Evolutionary conservation across 1,140 invertebrate species (phyloP), one percentile per base, ranked within the genome.

Genomic region (Paralvinella palmiformis): DNA sequence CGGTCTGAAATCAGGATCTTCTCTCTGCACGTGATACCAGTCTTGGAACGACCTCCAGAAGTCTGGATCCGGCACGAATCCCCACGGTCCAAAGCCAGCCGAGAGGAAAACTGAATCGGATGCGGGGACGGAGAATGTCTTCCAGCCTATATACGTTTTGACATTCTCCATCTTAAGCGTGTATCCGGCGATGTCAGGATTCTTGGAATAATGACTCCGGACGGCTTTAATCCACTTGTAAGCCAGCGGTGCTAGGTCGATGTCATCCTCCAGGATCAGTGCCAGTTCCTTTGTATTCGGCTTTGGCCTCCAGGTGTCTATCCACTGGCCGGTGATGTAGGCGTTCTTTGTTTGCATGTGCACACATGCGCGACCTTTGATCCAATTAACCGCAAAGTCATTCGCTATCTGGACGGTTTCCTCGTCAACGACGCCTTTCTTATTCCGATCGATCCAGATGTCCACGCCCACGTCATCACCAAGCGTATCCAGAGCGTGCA

Each of bases 261-360:
- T 29, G 58, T 75, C 75, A 63, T 77, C 75, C 62, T 77, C 75
- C 13, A 77, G 32, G 15, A 77, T 69, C 2, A 77, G 55, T 27
- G 67, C 75, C 15, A 77, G 71, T 68, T 77, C 75, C 17, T 69
- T 66, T 1, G 56, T 61, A 22, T 69, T 58, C 10, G 62, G 44
- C 15, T 35, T 37, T 1, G 68, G 67, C 20, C 69, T 62, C 75
- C 75, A 77, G 0, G 73, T 72, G 17, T 66, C 60, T 2, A 76
- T 55, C 75, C 75, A 76, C 57, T 76, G 75, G 2, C 75, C 75
- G 32, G 67, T 60, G 4, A 76, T 66, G 10, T 73, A 73, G 2
- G 69, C 73, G 61, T 76, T 73, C 6, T 50, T 35, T 0, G 64
- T 33, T 27, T 75, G 72, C 13, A 70, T 64, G 53, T 68, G 64